phyloP scores from a whole-genome alignment of 2,888 invertebrate species.

The Sminthurides aquaticus region DNA sequence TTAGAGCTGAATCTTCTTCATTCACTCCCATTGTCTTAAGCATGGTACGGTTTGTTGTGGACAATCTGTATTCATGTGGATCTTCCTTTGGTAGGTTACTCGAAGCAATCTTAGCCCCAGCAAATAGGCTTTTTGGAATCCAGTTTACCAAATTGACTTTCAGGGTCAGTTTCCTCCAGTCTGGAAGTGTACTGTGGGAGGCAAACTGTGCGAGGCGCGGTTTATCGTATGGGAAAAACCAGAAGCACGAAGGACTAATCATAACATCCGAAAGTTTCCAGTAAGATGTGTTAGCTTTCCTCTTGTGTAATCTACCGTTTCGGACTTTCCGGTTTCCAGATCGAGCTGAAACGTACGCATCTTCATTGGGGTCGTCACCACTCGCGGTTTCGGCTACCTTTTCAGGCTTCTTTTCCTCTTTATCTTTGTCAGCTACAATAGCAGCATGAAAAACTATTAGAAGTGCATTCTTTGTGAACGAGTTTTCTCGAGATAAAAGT shows the following conservation, averaged over 20 bases:
- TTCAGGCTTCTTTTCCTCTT: slow-evolving; percentile 6
- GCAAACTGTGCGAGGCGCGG: slow-evolving; percentile 6
- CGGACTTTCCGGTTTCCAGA: slow-evolving; percentile 19
- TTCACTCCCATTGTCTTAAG: not conserved
- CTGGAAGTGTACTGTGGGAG: slow-evolving; percentile 25
- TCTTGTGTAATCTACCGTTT: slow-evolving; percentile 20
- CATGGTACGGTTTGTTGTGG: not conserved
- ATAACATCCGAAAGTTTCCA: slow-evolving; percentile 19
- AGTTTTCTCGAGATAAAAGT: too few relatives aligned
- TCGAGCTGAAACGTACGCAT: slow-evolving; percentile 18
- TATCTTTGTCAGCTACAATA: slow-evolving; percentile 18
- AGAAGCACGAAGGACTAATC: slow-evolving; percentile 22
- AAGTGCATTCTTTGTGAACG: too few relatives aligned
- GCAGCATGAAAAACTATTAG: slow-evolving; percentile 3
- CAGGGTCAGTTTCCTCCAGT: slow-evolving; percentile 29
- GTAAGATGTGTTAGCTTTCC: slow-evolving; percentile 2
- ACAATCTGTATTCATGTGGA: not conserved
- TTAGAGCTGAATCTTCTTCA: slow-evolving; percentile 12
- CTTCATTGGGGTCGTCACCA: slow-evolving; percentile 8
- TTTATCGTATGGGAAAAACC: slow-evolving; percentile 35
- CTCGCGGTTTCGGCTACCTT: slow-evolving; percentile 8
- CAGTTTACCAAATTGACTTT: slow-evolving; percentile 29
- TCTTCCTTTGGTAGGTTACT: not conserved
- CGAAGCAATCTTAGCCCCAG: not conserved
- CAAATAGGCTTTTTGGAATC: slow-evolving; percentile 22